Evolutionary conservation across 2,113 vertebrate species (phyloP).

Genomic region (Nicator chloris): DNA sequence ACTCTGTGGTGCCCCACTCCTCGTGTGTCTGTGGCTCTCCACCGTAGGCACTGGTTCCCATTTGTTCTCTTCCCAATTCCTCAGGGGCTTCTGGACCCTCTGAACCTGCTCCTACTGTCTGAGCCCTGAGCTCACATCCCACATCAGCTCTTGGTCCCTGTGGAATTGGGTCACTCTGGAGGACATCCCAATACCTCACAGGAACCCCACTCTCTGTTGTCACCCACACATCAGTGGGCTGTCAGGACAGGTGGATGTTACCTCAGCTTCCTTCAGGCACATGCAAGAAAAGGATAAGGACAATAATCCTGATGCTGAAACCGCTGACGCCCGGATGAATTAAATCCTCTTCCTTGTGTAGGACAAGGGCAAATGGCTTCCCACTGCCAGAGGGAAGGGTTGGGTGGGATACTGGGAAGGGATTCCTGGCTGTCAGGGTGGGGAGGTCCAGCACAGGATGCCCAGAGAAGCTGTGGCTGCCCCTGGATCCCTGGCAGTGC

Average conservation of each 20-base stretch:
- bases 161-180: too few species aligned
- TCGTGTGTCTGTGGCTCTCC: not conserved
- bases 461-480: not conserved
- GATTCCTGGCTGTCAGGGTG: not conserved
- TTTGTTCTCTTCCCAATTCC: not conserved
- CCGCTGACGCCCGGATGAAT: not conserved
- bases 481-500: not conserved
- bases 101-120: not conserved
- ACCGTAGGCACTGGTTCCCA: rapidly evolving
- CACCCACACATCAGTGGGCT: not conserved
- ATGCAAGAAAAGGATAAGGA: not conserved
- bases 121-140: not conserved
- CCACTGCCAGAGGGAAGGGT: not conserved
- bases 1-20: not conserved
- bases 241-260: not conserved
- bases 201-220: not conserved
- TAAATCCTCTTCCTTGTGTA: not conserved
- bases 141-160: not conserved
- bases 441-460: not conserved
- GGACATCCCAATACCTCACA: rapidly evolving
- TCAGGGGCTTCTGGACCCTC: not conserved
- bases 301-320: not conserved
- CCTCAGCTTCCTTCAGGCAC: not conserved
- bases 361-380: not conserved
- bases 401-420: not conserved